Evolutionary conservation across 1,140 invertebrate genomes (phyloP).

Genomic region (Drosophila pseudoobscura): DNA sequence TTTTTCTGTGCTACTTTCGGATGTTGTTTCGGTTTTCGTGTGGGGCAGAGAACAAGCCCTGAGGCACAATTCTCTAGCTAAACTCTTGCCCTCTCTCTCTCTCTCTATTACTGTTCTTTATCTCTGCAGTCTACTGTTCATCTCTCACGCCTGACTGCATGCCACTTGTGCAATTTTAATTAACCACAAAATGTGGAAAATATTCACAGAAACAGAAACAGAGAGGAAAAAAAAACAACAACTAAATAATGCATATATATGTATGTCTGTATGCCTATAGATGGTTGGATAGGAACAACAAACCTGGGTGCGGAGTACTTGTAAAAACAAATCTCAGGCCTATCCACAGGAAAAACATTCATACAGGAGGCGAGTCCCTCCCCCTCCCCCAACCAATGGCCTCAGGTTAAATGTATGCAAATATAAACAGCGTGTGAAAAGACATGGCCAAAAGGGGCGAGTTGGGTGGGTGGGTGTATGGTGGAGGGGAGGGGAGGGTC

Average conservation of each 20-base stretch:
- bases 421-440: constrained; percentile 75
- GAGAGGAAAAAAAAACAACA: constrained; percentile 5
- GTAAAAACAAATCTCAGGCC: constrained; percentile 67
- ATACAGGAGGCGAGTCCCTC: constrained; percentile 9
- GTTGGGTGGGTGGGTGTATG: background rate
- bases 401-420: constrained; percentile 77
- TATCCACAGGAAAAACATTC: constrained; percentile 46
- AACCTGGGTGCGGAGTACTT: constrained; percentile 26
- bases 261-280: background rate
- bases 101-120: too few relatives aligned
- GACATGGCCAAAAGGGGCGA: constrained; percentile 34
- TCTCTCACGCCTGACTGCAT: constrained; percentile 5
- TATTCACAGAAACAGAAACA: constrained; percentile 1
- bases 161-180: constrained; percentile 54
- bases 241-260: constrained; percentile 42
- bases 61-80: too few relatives aligned
- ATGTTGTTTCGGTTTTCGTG: too few relatives aligned
- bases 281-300: constrained; percentile 42
- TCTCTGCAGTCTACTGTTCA: too few relatives aligned
- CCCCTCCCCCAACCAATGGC: constrained; percentile 35
- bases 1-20: too few relatives aligned
- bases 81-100: too few relatives aligned
- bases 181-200: constrained; percentile 50
- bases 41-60: too few relatives aligned
- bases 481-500: background rate